Evolutionary conservation across 1,140 invertebrate species (phyloP), one percentile per base, ranked within the genome.

Genomic region (Aculops lycopersici): DNA sequence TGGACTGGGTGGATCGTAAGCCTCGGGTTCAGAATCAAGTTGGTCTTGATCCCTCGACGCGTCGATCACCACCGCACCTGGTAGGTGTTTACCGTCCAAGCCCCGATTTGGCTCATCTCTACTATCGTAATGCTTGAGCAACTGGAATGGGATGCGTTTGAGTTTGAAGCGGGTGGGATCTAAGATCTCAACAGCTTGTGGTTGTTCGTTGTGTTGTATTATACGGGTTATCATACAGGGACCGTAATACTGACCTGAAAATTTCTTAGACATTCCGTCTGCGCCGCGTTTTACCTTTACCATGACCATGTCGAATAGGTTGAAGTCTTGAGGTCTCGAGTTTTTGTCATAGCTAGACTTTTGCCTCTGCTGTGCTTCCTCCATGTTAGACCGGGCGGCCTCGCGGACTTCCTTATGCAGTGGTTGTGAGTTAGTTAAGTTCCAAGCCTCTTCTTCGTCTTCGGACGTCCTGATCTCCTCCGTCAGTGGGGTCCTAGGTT

Each of bases 401-500:
- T 31, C 24, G 8, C 24, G 24, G 8, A 31, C 24, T n/a, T 8
- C 8, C 8, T 31, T n/a, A n/a, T 31, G 24, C 8, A 31, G 8
- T n/a, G 8, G 8, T n/a, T n/a, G 8, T 31, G n/a, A 31, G 24
- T 8, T n/a, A n/a, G 24, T 8, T 31, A n/a, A n/a, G n/a, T 8
- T n/a, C 8, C 8, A 31, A 8, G 24, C 8, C n/a, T 31, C 24
- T n/a, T 31, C 24, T n/a, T n/a, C 8, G 8, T 8, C 8, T 31
- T 8, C 24, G 24, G 24, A n/a, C 8, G 24, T 31, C 24, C 8
- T 31, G 24, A 8, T 31, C 8, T 31, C n/a, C 24, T n/a, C 37
- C 8, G n/a, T 8, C 5, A 38, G n/a, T 15, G 36, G 39, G 3
- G 40, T 21, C 20, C 20, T 19, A n/a, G 49, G 38, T 35, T 52